phyloP scores from a whole-genome alignment of 2,797 vertebrate genomes.

The Bovichtus variegatus region DNA sequence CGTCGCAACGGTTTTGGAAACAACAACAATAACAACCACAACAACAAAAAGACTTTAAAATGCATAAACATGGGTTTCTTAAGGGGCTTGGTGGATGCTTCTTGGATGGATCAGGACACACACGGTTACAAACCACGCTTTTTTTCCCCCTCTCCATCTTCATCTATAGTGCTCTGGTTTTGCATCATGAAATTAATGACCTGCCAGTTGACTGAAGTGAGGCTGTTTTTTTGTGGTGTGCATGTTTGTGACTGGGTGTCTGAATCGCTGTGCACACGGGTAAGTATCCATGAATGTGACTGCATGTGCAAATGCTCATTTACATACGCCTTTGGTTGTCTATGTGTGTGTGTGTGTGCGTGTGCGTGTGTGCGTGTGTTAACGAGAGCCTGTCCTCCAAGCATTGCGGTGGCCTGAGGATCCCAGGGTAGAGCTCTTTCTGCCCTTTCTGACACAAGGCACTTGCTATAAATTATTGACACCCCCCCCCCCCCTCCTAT shows the following conservation, averaged over 20 bases:
- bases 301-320: constrained; percentile 61
- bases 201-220: constrained; percentile 82
- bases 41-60: constrained; percentile 81
- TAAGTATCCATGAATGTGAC: constrained; percentile 41
- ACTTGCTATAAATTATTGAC: constrained; percentile 89
- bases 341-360: constrained; percentile 30
- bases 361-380: constrained; percentile 47
- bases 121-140: constrained; percentile 55
- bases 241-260: constrained; percentile 60
- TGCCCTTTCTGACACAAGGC: constrained; percentile 80
- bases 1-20: constrained; percentile 57
- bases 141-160: constrained; percentile 57
- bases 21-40: constrained; percentile 77
- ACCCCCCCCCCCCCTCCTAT: constrained; percentile 61
- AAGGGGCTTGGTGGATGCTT: constrained; percentile 60
- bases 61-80: constrained; percentile 77
- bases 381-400: constrained; percentile 65
- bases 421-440: constrained; percentile 68
- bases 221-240: constrained; percentile 54
- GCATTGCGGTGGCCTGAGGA: constrained; percentile 73
- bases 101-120: constrained; percentile 70
- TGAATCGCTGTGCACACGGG: constrained; percentile 55
- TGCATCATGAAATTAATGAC: constrained; percentile 86
- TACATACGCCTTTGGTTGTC: constrained; percentile 72
- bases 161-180: constrained; percentile 70